Evolutionary conservation across 2,888 invertebrate genomes (phyloP), one percentile per base, ranked within the genome.

Genomic region (Syrista parreyssii): DNA sequence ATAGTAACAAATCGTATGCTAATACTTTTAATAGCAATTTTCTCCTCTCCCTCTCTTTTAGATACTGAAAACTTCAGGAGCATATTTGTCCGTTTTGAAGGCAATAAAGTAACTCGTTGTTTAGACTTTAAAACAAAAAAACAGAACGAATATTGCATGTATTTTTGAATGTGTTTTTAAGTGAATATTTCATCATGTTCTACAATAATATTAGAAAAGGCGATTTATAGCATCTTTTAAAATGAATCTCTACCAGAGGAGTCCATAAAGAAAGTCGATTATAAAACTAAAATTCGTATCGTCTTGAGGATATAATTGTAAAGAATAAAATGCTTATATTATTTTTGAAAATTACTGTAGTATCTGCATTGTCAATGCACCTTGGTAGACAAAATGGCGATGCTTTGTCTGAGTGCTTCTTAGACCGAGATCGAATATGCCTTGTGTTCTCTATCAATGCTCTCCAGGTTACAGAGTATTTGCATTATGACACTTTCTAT

Each of bases 61-160:
- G 83, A 82, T 81, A 68, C 23, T 84, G 68, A 76, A n/a, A 32
- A 83, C 79, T 30, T 81, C 82, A 9, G 71, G 79, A 32, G 80
- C 82, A 3, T 84, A 84, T 74, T 75, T 84, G 40, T 84, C 83
- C 11, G 81, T 84, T 34, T 78, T 84, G 30, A 76, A 79, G 35
- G 82, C 83, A 69, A 77, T 85, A 3, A 79, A 79, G 72, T 76
- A n/a, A 74, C 69, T 68, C 79, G 75, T 11, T 78, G 76, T 4
- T 75, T 36, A 33, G 75, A 79, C 40, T 40, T 40, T 1, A 15
- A 40, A 4, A 15, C 15, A 40, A 40, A 40, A 4, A 12, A 68
- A 23, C n/a, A 11, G 68, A 34, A 32, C 68, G 82, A 83, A 81
- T 79, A 82, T 71, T 82, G 82, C 79, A 83, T 83, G 40, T 15